Base-by-base conservation (phyloP, 2,797 vertebrate species). In the Pseudopleuronectes americanus region DNA sequence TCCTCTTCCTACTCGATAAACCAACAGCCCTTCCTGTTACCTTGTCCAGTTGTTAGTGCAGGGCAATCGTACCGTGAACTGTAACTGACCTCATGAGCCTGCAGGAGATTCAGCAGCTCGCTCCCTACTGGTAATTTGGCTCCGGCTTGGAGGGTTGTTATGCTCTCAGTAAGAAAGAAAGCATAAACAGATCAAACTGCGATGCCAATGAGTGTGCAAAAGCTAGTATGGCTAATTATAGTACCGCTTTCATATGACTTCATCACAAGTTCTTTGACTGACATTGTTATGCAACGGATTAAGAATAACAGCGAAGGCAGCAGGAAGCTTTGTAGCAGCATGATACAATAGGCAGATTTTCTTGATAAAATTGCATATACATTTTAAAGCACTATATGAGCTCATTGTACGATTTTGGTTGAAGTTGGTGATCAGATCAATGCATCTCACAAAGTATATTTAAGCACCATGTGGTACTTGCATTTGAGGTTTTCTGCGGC, bases 221-320 rank as follows among this genome's bases (percentile, higher is more conserved):
- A 77, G 66, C 60, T 67, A 65, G 60, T 64, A 63, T 53, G 57
- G 74, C 82, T 90, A 82, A 90, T 89, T 82, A 84, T 85, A 86
- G 79, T 68, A 41, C 59, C 23, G 81, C 70, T 83, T 85, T 89
- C 71, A 86, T 83, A 76, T 71, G 80, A 88, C 78, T 89, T 82
- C 70, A 83, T 60, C 71, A 33, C 61, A 76, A 57, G 38, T 77
- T 87, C 71, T 72, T 82, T 76, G 69, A 86, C 64, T 87, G 73
- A 84, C 74, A 69, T 77, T 80, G 65, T 80, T 81, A 77, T 71
- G 72, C 68, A 88, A 77, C 53, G 10, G 62, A 59, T 62, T 21
- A 79, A 84, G 71, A 83, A 74, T 74, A 84, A 69, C 17, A 45
- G 16, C 43, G 7, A 19, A 4, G 17, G 17, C 14, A 71, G 54